phyloP scores from a whole-genome alignment of 1,140 invertebrate species.

The Ceratosolen solmsi region DNA sequence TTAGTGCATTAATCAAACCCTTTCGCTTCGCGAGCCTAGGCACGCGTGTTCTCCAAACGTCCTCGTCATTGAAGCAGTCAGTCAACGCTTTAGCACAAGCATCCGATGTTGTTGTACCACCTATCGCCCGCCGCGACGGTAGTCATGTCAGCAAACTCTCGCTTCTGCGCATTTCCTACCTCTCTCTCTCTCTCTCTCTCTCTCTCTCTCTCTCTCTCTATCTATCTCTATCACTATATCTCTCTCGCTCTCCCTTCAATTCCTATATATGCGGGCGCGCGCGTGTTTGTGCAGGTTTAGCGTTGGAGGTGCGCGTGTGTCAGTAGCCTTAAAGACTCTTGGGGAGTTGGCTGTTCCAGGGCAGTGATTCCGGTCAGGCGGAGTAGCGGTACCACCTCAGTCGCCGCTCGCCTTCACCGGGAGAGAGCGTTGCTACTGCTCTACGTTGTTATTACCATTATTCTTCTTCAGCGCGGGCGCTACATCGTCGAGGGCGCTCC shows the following conservation, averaged over 20 bases:
- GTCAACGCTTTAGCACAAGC: not conserved
- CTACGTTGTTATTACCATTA: conserved; percentile 1
- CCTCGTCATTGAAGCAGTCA: not conserved
- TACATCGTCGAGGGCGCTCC: conserved; percentile 52
- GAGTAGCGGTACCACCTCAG: conserved; percentile 67
- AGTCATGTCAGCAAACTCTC: not conserved
- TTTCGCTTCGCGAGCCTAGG: not conserved
- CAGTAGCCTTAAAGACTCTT: not conserved
- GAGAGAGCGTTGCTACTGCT: not conserved
- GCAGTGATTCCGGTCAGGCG: conserved; percentile 72
- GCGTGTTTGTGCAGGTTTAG: not conserved
- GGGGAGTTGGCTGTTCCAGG: conserved; percentile 67
- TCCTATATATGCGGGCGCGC: not conserved
- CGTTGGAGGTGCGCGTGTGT: not conserved
- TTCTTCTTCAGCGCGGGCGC: conserved; percentile 40
- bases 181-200: too few species aligned
- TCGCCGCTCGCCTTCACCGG: conserved; percentile 5
- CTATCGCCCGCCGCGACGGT: not conserved
- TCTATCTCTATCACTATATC: too few species aligned
- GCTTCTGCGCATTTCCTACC: not conserved
- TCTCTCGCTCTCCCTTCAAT: too few species aligned
- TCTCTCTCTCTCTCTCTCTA: too few species aligned
- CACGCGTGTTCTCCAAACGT: too few species aligned
- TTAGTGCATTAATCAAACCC: too few species aligned
- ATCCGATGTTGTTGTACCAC: conserved; percentile 1